Conservation (phyloP, 2,113 vertebrate genomes). For the Otus sunia region DNA sequence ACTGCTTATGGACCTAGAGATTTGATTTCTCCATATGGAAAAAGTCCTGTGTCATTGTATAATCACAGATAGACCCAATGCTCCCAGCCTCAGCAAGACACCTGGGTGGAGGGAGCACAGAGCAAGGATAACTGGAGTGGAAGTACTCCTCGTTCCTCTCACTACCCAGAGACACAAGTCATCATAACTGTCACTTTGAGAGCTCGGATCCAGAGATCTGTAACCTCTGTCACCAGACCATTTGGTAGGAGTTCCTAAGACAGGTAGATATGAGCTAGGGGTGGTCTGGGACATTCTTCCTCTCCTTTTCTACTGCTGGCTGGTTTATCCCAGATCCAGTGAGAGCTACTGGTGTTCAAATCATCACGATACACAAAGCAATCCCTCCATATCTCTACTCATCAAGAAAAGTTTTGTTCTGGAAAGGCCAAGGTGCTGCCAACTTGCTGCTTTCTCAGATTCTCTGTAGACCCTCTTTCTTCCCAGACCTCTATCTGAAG, state of each 20-base stretch:
- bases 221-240: not conserved
- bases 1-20: not conserved
- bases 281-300: not conserved
- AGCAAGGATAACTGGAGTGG: not conserved
- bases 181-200: not conserved
- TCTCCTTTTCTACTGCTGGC: not conserved
- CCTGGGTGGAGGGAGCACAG: not conserved
- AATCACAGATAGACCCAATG: not conserved
- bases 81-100: not conserved
- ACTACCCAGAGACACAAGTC: not conserved
- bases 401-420: not conserved
- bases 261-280: not conserved
- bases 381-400: not conserved
- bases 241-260: not conserved
- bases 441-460: not conserved
- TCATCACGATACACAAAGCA: not conserved
- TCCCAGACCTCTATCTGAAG: not conserved
- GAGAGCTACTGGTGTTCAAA: not conserved
- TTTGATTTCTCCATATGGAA: not conserved
- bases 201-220: not conserved
- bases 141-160: not conserved
- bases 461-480: not conserved
- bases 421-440: not conserved
- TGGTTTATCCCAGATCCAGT: not conserved
- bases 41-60: not conserved